phyloP scores from a whole-genome alignment of 2,888 invertebrate species.

The Pyrrhosoma nymphula region DNA sequence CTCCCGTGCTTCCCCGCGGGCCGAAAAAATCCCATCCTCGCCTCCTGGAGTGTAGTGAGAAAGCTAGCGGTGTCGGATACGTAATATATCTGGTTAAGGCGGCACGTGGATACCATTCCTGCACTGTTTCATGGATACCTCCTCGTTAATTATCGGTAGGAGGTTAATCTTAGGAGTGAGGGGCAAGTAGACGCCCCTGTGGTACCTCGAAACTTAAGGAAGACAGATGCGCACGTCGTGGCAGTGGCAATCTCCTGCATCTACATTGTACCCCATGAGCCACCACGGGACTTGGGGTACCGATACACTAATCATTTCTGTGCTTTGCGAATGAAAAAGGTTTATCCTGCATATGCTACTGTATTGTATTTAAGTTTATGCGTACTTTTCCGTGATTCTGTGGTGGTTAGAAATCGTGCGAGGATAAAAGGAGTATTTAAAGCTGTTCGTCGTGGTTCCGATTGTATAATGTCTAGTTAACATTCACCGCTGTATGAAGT shows the following conservation, averaged over 20 bases:
- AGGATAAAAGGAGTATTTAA: too few relatives aligned
- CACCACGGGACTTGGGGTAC: too few relatives aligned
- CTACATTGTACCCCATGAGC: background rate
- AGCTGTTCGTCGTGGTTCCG: too few relatives aligned
- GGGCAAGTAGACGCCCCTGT: background rate
- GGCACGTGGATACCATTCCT: background rate
- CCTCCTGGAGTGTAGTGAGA: background rate
- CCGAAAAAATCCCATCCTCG: background rate
- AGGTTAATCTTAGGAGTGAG: too few relatives aligned
- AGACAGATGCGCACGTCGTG: constrained; percentile 40
- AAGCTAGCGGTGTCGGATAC: background rate
- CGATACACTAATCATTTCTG: too few relatives aligned
- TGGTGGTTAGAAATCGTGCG: too few relatives aligned
- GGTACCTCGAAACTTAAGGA: background rate
- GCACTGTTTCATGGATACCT: background rate
- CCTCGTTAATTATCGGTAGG: background rate
- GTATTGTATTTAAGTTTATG: too few relatives aligned
- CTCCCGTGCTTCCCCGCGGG: background rate
- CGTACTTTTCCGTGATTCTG: too few relatives aligned
- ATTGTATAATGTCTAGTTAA: too few relatives aligned
- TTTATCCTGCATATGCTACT: too few relatives aligned
- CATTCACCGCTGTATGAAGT: too few relatives aligned
- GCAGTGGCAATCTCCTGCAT: background rate
- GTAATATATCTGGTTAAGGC: background rate
- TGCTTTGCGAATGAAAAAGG: too few relatives aligned